A percentile compares a stretch with the other conserved stretches of the same genome.
Evolutionary conservation across 2,888 invertebrate species (phyloP).

Genomic region (Cybosia mesomella): DNA sequence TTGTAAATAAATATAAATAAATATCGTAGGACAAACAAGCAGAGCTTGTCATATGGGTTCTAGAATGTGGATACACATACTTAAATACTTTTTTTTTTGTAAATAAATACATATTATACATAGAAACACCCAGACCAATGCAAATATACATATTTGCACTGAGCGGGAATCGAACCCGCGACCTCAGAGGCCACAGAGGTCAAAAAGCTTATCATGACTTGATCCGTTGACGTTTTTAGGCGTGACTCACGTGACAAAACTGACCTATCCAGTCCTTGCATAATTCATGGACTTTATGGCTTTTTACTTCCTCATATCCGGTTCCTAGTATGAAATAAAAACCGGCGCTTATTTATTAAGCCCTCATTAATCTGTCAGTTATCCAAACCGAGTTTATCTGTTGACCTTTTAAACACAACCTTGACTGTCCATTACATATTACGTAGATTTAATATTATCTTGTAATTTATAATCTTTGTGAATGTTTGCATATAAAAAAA

Average conservation of each 20-base stretch:
- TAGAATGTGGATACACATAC: too few species aligned
- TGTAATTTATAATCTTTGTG: conserved; percentile 19
- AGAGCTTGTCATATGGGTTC: too few species aligned
- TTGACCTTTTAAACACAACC: conserved; percentile 49
- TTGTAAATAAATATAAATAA: too few species aligned
- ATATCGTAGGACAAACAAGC: too few species aligned
- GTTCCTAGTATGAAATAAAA: conserved; percentile 34
- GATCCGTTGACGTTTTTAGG: neutral
- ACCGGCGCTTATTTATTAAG: conserved; percentile 19
- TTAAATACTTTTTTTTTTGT: too few species aligned
- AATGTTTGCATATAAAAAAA: conserved; percentile 16
- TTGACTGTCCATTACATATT: conserved; percentile 50
- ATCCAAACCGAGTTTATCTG: conserved; percentile 44
- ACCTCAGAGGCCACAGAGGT: too few species aligned
- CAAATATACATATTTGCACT: too few species aligned
- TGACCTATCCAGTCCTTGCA: conserved; percentile 26
- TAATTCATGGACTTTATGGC: conserved; percentile 18
- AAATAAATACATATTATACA: too few species aligned
- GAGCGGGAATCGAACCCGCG: too few species aligned
- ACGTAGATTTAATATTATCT: conserved; percentile 24
- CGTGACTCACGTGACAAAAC: neutral
- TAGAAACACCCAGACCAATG: too few species aligned
- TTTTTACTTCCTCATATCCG: conserved; percentile 41
- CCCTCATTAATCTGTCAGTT: conserved; percentile 31
- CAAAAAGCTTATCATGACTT: too few species aligned